phyloP scores from a whole-genome alignment of 1,140 invertebrate genomes.

The Lithobius niger region DNA sequence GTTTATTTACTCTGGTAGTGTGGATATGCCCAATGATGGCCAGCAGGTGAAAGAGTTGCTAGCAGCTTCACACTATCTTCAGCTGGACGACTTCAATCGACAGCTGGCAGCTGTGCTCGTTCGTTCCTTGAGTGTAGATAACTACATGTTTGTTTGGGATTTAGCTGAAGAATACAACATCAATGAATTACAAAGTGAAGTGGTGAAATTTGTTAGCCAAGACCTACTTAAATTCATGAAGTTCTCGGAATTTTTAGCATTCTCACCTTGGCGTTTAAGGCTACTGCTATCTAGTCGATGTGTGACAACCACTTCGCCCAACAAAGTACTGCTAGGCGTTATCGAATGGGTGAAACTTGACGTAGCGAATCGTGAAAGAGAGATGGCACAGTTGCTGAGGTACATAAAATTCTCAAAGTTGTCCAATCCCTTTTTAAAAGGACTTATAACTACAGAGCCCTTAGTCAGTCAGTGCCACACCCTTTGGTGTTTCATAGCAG shows the following conservation, averaged over 20 bases:
- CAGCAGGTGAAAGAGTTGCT: background rate
- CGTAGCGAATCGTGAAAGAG: too few relatives aligned
- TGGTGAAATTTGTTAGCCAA: background rate
- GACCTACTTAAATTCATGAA: background rate
- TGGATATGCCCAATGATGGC: background rate
- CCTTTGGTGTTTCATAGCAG: background rate
- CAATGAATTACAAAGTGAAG: background rate
- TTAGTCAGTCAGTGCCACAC: background rate
- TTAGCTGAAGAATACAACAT: background rate
- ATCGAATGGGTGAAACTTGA: background rate
- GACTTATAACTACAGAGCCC: background rate
- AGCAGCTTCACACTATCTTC: background rate
- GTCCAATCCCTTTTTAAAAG: background rate
- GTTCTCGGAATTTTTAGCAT: background rate
- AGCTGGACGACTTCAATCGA: background rate
- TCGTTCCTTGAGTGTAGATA: background rate
- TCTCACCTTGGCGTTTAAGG: background rate
- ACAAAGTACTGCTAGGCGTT: background rate
- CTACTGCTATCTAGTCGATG: background rate
- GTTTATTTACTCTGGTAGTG: background rate
- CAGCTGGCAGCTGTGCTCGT: background rate
- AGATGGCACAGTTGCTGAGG: background rate
- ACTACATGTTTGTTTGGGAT: background rate
- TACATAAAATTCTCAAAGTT: background rate
- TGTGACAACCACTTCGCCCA: background rate